These are phyloP conservation scores for Vollenhovia emeryi DNA, from an alignment of 1,140 invertebrate species.

Conservation along the genomic window DNA sequence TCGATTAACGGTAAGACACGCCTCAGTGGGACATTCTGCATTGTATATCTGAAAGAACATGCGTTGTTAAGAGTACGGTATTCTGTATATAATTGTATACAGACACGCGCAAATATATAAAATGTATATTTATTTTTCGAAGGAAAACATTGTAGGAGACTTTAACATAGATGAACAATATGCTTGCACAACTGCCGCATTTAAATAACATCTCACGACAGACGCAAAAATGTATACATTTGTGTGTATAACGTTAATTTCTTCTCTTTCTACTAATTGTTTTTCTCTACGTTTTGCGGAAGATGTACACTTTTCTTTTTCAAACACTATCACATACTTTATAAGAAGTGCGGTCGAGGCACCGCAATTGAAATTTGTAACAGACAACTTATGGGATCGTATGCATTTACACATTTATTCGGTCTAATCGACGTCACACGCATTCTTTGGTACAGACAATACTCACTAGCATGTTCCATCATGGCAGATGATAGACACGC, in stretches of 20 bases:
- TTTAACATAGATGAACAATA: background rate
- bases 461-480: conserved; percentile 23
- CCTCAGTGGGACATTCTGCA: background rate
- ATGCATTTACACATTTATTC: background rate
- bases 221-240: background rate
- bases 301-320: background rate
- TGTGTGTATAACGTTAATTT: background rate
- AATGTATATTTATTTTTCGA: conserved; percentile 21
- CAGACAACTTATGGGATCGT: conserved; percentile 12
- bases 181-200: background rate
- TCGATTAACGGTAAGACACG: background rate
- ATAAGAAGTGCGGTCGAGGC: background rate
- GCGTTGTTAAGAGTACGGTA: background rate
- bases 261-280: background rate
- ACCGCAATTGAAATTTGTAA: conserved; percentile 21
- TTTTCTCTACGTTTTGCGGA: background rate
- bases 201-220: background rate
- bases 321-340: background rate
- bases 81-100: conserved; percentile 23
- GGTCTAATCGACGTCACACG: background rate
- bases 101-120: background rate
- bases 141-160: background rate
- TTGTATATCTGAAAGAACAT: conserved; percentile 1
- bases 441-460: conserved; percentile 1
- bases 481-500: conserved; percentile 43